Evolutionary conservation across 2,888 invertebrate genomes (phyloP).

Genomic region (Eucriotettix oculatus): DNA sequence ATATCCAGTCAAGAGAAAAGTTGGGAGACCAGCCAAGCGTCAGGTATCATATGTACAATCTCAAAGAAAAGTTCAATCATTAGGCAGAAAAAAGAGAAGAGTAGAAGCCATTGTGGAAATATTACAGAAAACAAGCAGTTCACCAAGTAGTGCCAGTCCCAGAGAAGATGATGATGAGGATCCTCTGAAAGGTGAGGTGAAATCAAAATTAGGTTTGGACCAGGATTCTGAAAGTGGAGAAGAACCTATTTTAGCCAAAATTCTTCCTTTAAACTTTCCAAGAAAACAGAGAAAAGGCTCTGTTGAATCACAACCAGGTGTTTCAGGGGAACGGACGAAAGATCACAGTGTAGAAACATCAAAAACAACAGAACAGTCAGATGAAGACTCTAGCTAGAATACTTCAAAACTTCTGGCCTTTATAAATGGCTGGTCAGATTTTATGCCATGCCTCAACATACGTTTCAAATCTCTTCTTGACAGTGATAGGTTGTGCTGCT

Average conservation of each 20-base stretch:
- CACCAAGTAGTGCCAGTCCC: conserved; percentile 2
- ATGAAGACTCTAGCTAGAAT: too few species aligned
- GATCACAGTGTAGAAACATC: not conserved
- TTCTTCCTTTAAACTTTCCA: not conserved
- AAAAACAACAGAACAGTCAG: too few species aligned
- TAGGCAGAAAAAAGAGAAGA: conserved; percentile 7
- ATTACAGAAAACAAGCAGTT: conserved; percentile 7
- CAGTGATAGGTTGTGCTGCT: too few species aligned
- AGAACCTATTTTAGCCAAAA: conserved; percentile 2
- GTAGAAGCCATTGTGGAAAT: conserved; percentile 11
- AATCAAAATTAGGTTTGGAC: not conserved
- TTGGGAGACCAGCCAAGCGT: not conserved
- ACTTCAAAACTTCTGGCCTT: too few species aligned
- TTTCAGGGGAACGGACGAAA: not conserved
- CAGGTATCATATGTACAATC: not conserved
- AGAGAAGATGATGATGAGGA: not conserved
- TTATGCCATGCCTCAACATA: too few species aligned
- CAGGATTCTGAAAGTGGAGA: not conserved
- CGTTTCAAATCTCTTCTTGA: too few species aligned
- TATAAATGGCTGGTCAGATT: too few species aligned
- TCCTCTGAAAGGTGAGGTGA: not conserved
- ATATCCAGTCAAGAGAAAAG: not conserved
- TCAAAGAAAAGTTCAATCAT: not conserved
- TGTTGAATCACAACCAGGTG: not conserved
- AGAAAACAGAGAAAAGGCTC: not conserved